A percentile compares a stretch with the other conserved stretches of the same genome.
These are phyloP conservation scores for Bradypus variegatus DNA, from an alignment of 2,797 vertebrate species.

Conservation along the genomic window DNA sequence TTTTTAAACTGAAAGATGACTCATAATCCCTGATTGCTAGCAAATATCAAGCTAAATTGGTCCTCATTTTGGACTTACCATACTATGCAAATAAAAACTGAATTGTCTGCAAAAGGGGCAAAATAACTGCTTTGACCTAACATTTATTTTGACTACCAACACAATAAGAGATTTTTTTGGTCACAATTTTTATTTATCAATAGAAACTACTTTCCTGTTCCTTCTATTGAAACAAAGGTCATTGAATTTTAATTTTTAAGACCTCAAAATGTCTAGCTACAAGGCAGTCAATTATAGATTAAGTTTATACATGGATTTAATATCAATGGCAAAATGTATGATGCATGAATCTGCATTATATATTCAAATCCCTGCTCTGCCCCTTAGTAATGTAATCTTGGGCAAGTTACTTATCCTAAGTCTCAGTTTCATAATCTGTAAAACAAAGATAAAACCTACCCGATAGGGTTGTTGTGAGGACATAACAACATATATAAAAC, in stretches of 20 bases:
- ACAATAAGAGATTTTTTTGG: background rate
- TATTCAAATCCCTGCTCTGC: background rate
- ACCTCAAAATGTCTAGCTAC: background rate
- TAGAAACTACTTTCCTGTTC: background rate
- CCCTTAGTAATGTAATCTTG: background rate
- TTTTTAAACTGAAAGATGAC: constrained; percentile 30
- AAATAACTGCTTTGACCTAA: background rate
- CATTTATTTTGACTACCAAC: background rate
- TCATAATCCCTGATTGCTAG: background rate
- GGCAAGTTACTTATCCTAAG: background rate
- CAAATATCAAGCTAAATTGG: constrained; percentile 11
- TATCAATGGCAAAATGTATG: background rate
- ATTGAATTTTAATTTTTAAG: background rate
- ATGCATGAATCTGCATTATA: background rate
- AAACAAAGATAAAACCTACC: background rate
- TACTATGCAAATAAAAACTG: constrained; percentile 26
- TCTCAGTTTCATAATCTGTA: background rate
- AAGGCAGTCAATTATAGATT: background rate
- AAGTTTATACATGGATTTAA: background rate
- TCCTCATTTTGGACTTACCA: background rate
- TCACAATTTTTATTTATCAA: background rate
- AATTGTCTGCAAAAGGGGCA: background rate
- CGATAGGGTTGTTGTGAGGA: background rate
- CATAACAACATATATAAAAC: background rate
- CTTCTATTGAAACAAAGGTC: background rate